Conservation (phyloP, 2,888 invertebrate species). For the Oscheius sp. region DNA sequence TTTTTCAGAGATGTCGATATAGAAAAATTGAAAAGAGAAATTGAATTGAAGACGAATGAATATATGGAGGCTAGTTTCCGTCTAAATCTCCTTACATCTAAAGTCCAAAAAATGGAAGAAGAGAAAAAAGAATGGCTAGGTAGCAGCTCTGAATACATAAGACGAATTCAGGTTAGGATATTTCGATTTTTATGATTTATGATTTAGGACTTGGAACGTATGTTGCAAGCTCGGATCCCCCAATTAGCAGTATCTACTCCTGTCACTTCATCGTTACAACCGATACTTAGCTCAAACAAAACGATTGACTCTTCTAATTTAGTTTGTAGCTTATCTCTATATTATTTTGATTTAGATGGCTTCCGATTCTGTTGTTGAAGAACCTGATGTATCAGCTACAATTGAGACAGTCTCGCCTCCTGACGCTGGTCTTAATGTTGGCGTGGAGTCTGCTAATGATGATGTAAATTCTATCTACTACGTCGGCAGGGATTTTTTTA, state of each 20-base stretch:
- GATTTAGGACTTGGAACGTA: conserved; percentile 2
- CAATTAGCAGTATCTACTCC: background rate
- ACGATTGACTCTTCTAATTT: background rate
- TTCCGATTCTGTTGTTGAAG: conserved; percentile 1
- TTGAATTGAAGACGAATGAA: conserved; percentile 25
- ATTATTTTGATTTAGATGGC: background rate
- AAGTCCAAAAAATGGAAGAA: background rate
- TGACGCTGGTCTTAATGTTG: conserved; percentile 14
- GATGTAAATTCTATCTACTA: background rate
- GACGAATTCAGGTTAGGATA: conserved; percentile 3
- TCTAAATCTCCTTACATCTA: conserved; percentile 25
- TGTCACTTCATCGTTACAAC: conserved; percentile 9
- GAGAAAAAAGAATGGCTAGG: background rate
- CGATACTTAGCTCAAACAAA: background rate
- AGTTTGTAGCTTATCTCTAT: background rate
- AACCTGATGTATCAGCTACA: background rate
- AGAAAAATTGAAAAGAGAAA: conserved; percentile 6
- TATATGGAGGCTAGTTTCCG: conserved; percentile 19
- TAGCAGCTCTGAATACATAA: background rate
- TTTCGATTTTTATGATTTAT: background rate
- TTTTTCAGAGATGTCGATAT: background rate
- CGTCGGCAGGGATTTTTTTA: too few relatives aligned
- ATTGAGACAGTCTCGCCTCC: conserved; percentile 11
- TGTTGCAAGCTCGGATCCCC: background rate
- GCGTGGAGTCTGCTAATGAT: background rate